Percentiles rank a stretch among this genome's conserved stretches.
These are phyloP conservation scores for Physella acuta DNA, from an alignment of 1,140 invertebrate species.

Conservation along the genomic window DNA sequence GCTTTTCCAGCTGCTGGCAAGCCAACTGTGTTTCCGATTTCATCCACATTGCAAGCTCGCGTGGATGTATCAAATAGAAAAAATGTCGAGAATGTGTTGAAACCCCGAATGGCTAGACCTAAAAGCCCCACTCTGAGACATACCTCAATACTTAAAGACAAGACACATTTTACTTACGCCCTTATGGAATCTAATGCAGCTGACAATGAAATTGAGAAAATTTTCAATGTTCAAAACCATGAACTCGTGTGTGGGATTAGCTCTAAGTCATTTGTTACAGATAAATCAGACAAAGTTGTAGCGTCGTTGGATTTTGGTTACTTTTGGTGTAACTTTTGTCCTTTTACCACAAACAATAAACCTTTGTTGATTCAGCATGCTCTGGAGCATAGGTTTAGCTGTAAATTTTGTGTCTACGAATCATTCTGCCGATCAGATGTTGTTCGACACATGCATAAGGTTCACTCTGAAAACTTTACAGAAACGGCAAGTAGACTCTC, in stretches of 20 bases:
- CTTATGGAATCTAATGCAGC: constrained; percentile 40
- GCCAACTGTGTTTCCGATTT: constrained; percentile 25
- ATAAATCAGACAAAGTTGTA: constrained; percentile 31
- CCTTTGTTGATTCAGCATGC: constrained; percentile 41
- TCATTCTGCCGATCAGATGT: constrained; percentile 50
- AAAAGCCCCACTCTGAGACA: constrained; percentile 39
- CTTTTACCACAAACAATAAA: constrained; percentile 42
- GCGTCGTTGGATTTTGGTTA: constrained; percentile 40
- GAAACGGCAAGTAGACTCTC: constrained; percentile 38
- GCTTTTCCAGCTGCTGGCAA: constrained; percentile 9
- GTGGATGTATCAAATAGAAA: not conserved
- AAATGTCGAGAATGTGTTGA: not conserved
- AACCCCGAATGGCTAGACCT: constrained; percentile 31
- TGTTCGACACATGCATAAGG: constrained; percentile 40
- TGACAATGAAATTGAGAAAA: constrained; percentile 32
- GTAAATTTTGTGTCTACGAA: constrained; percentile 48
- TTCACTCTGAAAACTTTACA: constrained; percentile 39
- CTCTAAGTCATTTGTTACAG: constrained; percentile 37
- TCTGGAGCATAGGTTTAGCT: constrained; percentile 48
- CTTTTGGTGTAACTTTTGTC: constrained; percentile 56
- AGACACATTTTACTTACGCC: constrained; percentile 36
- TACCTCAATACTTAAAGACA: constrained; percentile 35
- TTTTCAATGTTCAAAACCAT: constrained; percentile 37
- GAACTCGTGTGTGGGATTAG: constrained; percentile 49
- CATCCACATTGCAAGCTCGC: constrained; percentile 16